Base-by-base conservation (phyloP, 2,113 vertebrate species). In the Vanacampus margaritifer region DNA sequence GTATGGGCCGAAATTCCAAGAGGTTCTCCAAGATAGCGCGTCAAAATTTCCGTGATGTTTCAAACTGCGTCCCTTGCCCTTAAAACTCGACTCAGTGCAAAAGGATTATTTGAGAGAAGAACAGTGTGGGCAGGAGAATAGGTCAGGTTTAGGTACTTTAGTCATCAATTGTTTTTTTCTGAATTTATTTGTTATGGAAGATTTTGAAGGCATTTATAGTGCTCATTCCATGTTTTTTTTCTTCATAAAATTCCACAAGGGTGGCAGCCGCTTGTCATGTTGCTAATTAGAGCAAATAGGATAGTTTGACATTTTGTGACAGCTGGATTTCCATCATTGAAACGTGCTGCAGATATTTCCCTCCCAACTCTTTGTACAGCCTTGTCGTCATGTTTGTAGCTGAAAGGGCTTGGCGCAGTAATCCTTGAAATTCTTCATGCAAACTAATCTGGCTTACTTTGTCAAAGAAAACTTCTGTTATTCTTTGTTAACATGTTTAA, bases 361-460 rank as follows among this genome's bases (percentile, higher is more conserved):
- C 66, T 71, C 39, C 24, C 12, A 46, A 79, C 74, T 71, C 14
- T 68, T 63, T 78, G 70, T 79, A 79, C 80, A 63, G 71, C 69
- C 62, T 8, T 35, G 71, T 78, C 37, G 71, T 78, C 80, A 76
- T 70, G 84, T 75, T 37, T 60, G 85, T 75, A 84, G 74, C 73
- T 74, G 73, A 61, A 86, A 66, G 77, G 65, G 74, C 81, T 84
- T 50, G 78, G 71, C 62, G 75, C 51, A 84, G 73, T 91, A 91
- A 93, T 91, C 89, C 85, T 75, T 79, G 78, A 76, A 84, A 6
- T 82, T 83, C 78, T 90, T 79, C 65, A 75, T 37, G 68, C 72
- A 73, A 85, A 81, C 82, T 90, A 90, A 91, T 89, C 86, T 82
- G 88, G 87, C 78, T 91, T 92, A 92, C 81, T 90, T 88, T 68